Evolutionary conservation across 2,797 vertebrate genomes (phyloP), one percentile per base, ranked within the genome.

Genomic region (Adelosebastes latens): DNA sequence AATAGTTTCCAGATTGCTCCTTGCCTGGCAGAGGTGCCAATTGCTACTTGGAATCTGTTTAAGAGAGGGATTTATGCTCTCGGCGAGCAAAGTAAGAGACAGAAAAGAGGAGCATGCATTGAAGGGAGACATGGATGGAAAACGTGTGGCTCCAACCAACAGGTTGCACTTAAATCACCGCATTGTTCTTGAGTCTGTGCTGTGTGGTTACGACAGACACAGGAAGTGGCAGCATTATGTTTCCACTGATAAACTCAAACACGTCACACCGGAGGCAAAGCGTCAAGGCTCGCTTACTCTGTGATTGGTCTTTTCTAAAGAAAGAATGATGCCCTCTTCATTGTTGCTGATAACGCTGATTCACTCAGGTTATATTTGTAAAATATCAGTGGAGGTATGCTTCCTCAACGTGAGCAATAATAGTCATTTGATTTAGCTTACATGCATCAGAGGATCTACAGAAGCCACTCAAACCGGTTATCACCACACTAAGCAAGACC

Each of bases 1-100:
- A 88, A 84, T 75, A 73, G 73, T 74, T 84, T 90, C 83, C 81
- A 90, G 87, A 88, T 88, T 86, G 84, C 85, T 88, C 76, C 85
- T 92, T 93, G 83, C 61, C 79, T 88, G 84, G 87, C 82, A 88
- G 80, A 89, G 79, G 64, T 84, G 77, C 42, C 27, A 63, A 87
- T 75, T 87, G 80, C 91, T 84, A 92, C 89, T 85, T 85, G 73
- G 86, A 93, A 93, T 93, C 84, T 87, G 80, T 92, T 92, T 91
- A 86, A 91, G 79, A 82, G 61, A 71, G 61, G 62, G 88, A 90
- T 92, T 91, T 87, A 88, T 89, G n/a, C 42, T 8, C 42, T 0
- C 7, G 7, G 42, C 16, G 49, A n/a, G 49, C 20, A 62, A 31
- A 58, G 24, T 22, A 72, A 22, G 22, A 76, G 59, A 34, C 12